Percentiles rank a stretch among this genome's conserved stretches.
phyloP scores from a whole-genome alignment of 2,113 vertebrate genomes.

The Bombycilla garrulus region DNA sequence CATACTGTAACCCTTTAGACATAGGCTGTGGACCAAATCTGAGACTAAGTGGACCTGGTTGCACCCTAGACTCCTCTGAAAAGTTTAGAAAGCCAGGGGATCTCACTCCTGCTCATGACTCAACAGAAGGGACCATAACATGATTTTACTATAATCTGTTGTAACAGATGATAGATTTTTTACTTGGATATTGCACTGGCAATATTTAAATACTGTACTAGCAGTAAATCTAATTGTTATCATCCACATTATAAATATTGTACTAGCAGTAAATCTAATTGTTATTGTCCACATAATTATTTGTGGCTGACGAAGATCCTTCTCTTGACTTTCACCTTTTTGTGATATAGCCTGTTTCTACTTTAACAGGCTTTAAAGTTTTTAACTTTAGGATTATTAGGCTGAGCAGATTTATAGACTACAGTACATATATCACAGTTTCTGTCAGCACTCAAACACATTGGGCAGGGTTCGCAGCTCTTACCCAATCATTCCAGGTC shows the following conservation, averaged over 20 bases:
- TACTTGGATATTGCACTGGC: background rate
- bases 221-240: background rate
- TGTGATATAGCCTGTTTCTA: background rate
- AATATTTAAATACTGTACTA: background rate
- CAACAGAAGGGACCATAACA: background rate
- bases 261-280: background rate
- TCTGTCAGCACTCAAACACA: background rate
- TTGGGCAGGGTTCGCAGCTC: background rate
- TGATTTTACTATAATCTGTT: background rate
- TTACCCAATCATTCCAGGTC: constrained; percentile 89
- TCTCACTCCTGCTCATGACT: background rate
- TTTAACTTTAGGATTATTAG: background rate
- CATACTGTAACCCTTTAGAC: background rate
- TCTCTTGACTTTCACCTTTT: background rate
- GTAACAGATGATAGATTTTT: background rate
- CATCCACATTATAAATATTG: no score
- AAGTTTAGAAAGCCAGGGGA: background rate
- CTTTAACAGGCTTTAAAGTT: no score
- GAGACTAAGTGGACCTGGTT: background rate
- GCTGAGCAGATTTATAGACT: background rate
- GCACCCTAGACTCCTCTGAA: background rate
- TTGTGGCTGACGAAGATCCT: background rate
- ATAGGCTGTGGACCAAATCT: background rate
- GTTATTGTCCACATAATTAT: background rate
- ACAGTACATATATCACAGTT: background rate